Conservation (phyloP, 2,797 vertebrate species). For the Sebastolobus altivelis region DNA sequence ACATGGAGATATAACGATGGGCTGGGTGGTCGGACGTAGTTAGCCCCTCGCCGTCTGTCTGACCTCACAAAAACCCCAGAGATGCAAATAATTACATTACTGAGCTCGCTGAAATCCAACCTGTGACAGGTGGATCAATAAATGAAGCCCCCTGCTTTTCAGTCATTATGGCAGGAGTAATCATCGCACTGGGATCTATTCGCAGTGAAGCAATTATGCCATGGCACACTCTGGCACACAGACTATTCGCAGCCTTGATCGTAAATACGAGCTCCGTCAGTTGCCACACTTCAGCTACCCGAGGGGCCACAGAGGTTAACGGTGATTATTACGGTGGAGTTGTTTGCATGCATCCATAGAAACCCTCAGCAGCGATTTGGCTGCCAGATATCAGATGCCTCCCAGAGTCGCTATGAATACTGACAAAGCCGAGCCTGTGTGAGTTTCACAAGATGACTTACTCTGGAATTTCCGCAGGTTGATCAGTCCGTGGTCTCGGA, state of each 20-base stretch:
- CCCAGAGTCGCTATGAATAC: constrained; percentile 42
- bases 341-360: constrained; percentile 67
- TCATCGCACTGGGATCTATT: constrained; percentile 63
- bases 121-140: constrained; percentile 70
- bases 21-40: neutral
- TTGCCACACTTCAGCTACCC: constrained; percentile 36
- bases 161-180: constrained; percentile 55
- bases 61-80: constrained; percentile 28
- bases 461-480: constrained; percentile 98
- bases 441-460: constrained; percentile 83
- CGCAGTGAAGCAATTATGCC: constrained; percentile 56
- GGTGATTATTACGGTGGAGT: constrained; percentile 48
- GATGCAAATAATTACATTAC: constrained; percentile 57
- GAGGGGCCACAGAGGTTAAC: constrained; percentile 53
- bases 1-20: constrained; percentile 37
- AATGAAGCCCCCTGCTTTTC: constrained; percentile 48
- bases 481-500: constrained; percentile 98
- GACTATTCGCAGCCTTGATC: constrained; percentile 45
- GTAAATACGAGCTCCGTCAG: constrained; percentile 47
- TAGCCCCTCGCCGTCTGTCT: constrained; percentile 6
- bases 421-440: neutral
- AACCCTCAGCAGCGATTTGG: constrained; percentile 50
- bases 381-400: constrained; percentile 56
- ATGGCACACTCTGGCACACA: constrained; percentile 28
- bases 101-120: constrained; percentile 51